Evolutionary conservation across 2,888 invertebrate species (phyloP).

Genomic region (Ethmia dodecea): DNA sequence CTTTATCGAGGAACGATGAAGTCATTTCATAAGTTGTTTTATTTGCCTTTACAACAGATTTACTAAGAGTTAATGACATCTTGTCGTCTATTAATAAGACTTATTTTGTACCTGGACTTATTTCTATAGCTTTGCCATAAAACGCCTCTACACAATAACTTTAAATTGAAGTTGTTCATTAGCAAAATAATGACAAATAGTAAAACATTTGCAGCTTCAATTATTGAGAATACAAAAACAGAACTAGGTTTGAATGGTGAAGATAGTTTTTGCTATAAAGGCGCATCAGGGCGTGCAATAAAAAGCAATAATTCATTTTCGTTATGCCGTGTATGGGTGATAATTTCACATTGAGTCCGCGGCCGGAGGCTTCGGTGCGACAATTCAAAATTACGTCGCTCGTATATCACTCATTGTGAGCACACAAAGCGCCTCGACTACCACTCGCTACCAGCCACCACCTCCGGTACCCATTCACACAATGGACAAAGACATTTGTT

Average conservation of each 20-base stretch:
- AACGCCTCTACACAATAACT: too few relatives aligned
- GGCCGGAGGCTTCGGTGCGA: slow-evolving; percentile 52
- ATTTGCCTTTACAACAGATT: slow-evolving; percentile 50
- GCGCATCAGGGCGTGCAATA: slow-evolving; percentile 46
- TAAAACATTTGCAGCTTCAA: slow-evolving; percentile 23
- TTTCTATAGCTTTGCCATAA: too few relatives aligned
- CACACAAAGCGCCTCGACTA: slow-evolving; percentile 64
- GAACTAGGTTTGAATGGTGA: slow-evolving; percentile 25
- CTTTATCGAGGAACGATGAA: slow-evolving; percentile 51
- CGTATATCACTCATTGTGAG: slow-evolving; percentile 77
- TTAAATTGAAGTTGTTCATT: too few relatives aligned
- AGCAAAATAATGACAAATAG: slow-evolving; percentile 37
- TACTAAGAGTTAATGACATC: slow-evolving; percentile 53
- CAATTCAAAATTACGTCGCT: slow-evolving; percentile 70
- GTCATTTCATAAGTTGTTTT: slow-evolving; percentile 46
- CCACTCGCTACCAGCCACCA: slow-evolving; percentile 59
- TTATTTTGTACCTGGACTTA: too few relatives aligned
- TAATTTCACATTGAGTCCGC: slow-evolving; percentile 67
- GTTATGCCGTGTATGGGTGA: slow-evolving; percentile 73
- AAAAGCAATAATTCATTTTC: slow-evolving; percentile 75
- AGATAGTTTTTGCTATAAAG: slow-evolving; percentile 45
- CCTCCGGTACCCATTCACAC: slow-evolving; percentile 56
- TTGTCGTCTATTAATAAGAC: slow-evolving; percentile 7
- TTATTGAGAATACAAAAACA: slow-evolving; percentile 34
- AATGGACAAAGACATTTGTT: slow-evolving; percentile 70